Conservation (phyloP, 1,140 invertebrate genomes). For the Latrodectus geometricus region DNA sequence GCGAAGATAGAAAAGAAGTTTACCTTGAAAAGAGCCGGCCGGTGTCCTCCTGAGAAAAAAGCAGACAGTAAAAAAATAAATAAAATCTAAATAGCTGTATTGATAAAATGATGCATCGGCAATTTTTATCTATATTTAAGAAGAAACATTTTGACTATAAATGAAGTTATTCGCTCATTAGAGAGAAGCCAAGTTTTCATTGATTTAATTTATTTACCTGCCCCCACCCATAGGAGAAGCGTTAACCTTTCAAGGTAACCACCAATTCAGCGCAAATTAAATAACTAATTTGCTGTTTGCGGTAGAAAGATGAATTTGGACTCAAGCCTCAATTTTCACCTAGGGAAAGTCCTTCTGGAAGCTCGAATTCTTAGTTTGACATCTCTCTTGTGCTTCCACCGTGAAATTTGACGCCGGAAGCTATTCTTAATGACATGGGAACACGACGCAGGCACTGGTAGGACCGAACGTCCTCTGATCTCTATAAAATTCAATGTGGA, state of each 20-base stretch:
- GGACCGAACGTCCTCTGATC: no score
- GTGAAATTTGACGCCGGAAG: no score
- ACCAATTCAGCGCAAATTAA: neutral
- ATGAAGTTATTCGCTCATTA: constrained; percentile 1
- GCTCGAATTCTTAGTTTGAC: no score
- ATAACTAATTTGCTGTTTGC: neutral
- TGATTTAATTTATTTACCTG: neutral
- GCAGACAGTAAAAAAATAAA: constrained; percentile 7
- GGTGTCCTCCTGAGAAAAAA: constrained; percentile 1
- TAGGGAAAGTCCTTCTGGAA: no score
- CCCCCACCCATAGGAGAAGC: neutral
- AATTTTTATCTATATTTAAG: constrained; percentile 33
- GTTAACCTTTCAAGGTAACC: neutral
- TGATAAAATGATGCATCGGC: constrained; percentile 41
- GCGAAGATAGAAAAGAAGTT: constrained; percentile 36
- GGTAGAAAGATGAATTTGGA: no score
- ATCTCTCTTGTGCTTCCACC: no score
- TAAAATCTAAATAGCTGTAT: neutral
- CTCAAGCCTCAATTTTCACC: no score
- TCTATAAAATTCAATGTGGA: no score
- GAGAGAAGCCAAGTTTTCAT: neutral
- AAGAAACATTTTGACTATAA: constrained; percentile 29
- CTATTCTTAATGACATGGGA: no score
- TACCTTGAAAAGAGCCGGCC: constrained; percentile 55
- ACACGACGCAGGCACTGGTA: no score